phyloP scores from a whole-genome alignment of 2,888 invertebrate species.

The Caenorhabditis wallacei region DNA sequence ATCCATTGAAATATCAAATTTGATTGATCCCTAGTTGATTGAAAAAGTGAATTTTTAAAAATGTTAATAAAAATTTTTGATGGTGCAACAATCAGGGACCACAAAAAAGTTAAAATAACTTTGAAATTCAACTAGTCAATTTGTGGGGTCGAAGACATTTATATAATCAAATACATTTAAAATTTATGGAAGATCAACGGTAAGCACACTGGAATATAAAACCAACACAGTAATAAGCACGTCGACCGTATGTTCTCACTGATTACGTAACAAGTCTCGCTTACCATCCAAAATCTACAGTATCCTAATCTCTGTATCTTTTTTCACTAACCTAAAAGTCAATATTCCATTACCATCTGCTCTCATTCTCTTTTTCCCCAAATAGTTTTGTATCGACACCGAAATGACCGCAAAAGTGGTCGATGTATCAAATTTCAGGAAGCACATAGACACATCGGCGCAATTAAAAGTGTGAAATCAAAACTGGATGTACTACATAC shows the following conservation, averaged over 20 bases:
- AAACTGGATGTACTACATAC: constrained; percentile 53
- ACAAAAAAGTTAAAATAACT: too few relatives aligned
- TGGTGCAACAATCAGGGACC: too few relatives aligned
- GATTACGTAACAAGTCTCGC: constrained; percentile 46
- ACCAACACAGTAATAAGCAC: constrained; percentile 39
- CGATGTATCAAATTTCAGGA: constrained; percentile 52
- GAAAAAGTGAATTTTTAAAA: too few relatives aligned
- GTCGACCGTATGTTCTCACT: constrained; percentile 49
- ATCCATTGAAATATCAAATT: too few relatives aligned
- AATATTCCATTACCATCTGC: constrained; percentile 31
- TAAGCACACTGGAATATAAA: constrained; percentile 37
- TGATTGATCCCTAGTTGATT: too few relatives aligned
- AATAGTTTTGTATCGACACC: background rate
- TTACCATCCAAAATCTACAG: constrained; percentile 20
- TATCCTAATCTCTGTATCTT: constrained; percentile 37
- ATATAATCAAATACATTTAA: too few relatives aligned
- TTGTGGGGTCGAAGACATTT: too few relatives aligned
- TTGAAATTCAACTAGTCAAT: too few relatives aligned
- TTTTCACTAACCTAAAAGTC: constrained; percentile 8
- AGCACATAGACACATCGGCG: constrained; percentile 26
- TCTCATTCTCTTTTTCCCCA: background rate
- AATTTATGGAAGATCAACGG: too few relatives aligned
- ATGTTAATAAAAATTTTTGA: too few relatives aligned
- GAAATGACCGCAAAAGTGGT: constrained; percentile 23
- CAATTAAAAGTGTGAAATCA: constrained; percentile 65